A percentile compares a stretch with the other conserved stretches of the same genome.
These are phyloP conservation scores for Serilophus lunatus DNA, from an alignment of 2,113 vertebrate genomes.

Conservation along the genomic window DNA sequence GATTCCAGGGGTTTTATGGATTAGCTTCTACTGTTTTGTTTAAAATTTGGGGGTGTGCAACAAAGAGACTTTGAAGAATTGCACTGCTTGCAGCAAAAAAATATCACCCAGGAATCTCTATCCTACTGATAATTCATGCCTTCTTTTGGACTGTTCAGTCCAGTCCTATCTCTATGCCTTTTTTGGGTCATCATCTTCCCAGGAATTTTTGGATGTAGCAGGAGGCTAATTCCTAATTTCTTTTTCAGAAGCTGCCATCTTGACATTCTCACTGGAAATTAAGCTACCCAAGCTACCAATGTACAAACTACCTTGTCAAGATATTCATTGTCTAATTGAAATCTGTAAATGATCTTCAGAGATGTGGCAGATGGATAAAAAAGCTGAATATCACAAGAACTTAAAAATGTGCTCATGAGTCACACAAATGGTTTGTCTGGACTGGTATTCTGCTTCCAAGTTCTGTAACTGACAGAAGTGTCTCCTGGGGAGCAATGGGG, in stretches of 20 bases:
- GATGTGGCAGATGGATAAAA: neutral
- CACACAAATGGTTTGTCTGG: neutral
- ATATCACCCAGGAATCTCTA: neutral
- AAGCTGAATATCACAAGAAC: neutral
- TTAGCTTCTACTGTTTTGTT: neutral
- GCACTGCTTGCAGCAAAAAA: neutral
- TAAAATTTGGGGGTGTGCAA: neutral
- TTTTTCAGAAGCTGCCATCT: neutral
- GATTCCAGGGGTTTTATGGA: neutral
- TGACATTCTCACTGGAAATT: neutral
- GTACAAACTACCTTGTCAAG: neutral
- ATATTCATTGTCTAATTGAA: neutral
- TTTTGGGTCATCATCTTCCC: neutral
- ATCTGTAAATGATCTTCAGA: neutral
- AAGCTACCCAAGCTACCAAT: neutral
- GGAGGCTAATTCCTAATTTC: neutral
- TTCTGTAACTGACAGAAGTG: neutral
- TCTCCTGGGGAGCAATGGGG: neutral
- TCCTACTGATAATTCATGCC: neutral
- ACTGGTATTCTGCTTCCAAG: neutral
- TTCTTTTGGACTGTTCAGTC: neutral
- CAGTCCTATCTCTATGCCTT: neutral
- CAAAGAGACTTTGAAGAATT: neutral
- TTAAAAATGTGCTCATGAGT: neutral
- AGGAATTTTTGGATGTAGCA: neutral